These are phyloP conservation scores for Odontesthes bonariensis DNA, from an alignment of 2,113 vertebrate genomes.

Conservation along the genomic window DNA sequence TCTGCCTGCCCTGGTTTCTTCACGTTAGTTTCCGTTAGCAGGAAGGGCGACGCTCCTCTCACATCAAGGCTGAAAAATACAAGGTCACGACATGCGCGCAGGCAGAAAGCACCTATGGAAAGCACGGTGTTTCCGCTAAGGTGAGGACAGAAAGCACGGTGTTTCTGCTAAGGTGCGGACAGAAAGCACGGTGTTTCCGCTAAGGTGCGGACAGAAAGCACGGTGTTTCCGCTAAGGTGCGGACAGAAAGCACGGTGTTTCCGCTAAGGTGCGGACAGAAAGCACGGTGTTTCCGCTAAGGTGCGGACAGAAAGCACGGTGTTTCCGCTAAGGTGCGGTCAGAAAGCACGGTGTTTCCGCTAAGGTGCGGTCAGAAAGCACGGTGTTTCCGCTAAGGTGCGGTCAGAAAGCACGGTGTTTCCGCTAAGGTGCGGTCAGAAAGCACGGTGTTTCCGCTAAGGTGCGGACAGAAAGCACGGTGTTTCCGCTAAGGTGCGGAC, in stretches of 20 bases:
- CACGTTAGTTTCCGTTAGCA: conserved; percentile 51
- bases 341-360: too few species aligned
- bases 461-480: too few species aligned
- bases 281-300: background rate
- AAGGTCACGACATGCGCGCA: conserved; percentile 11
- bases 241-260: too few species aligned
- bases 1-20: conserved; percentile 14
- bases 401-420: too few species aligned
- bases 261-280: background rate
- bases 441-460: too few species aligned
- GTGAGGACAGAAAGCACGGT: too few species aligned
- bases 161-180: background rate
- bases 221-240: background rate
- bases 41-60: conserved; percentile 31
- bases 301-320: too few species aligned
- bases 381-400: background rate
- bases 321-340: background rate
- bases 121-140: conserved; percentile 5
- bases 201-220: conserved; percentile 12
- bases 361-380: conserved; percentile 12
- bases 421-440: background rate
- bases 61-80: conserved; percentile 1
- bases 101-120: background rate
- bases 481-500: background rate
- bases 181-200: too few species aligned